phyloP scores from a whole-genome alignment of 2,113 vertebrate genomes.

The Hepsetus odoe region DNA sequence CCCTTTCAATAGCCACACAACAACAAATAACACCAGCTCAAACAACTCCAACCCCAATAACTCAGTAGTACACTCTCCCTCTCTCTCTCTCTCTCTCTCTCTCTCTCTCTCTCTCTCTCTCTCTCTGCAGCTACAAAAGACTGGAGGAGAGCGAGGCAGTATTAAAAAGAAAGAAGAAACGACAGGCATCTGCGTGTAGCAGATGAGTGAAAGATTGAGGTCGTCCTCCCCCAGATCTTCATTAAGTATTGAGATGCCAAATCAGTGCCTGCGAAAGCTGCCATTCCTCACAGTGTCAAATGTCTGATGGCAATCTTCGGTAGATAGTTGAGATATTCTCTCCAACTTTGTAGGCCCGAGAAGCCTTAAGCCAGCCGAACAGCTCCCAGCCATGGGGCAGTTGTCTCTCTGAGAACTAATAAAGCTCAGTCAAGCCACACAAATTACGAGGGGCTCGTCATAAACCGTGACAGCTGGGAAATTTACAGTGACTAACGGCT shows the following conservation, averaged over 20 bases:
- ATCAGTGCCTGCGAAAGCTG: slow-evolving; percentile 50
- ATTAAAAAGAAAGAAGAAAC: slow-evolving; percentile 27
- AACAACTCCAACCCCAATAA: slow-evolving; percentile 28
- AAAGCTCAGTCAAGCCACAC: neutral
- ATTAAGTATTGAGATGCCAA: slow-evolving; percentile 53
- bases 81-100: too few relatives aligned
- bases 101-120: neutral
- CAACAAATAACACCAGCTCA: slow-evolving; percentile 39
- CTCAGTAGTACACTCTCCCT: slow-evolving; percentile 9
- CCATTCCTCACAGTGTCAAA: slow-evolving; percentile 46
- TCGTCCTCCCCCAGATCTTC: slow-evolving; percentile 64
- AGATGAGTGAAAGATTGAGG: slow-evolving; percentile 70
- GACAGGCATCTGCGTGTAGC: slow-evolving; percentile 25
- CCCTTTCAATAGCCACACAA: neutral
- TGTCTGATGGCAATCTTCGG: slow-evolving; percentile 57
- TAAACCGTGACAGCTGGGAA: too few relatives aligned
- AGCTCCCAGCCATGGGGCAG: neutral
- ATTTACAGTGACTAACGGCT: neutral
- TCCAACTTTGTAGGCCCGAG: neutral
- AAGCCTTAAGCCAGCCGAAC: neutral
- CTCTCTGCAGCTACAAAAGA: slow-evolving; percentile 21
- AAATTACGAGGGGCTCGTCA: too few relatives aligned
- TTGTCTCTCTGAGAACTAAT: neutral
- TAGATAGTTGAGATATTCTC: neutral
- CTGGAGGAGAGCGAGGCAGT: slow-evolving; percentile 32